phyloP scores from a whole-genome alignment of 2,113 vertebrate species.

The Plecturocebus donacophilus region DNA sequence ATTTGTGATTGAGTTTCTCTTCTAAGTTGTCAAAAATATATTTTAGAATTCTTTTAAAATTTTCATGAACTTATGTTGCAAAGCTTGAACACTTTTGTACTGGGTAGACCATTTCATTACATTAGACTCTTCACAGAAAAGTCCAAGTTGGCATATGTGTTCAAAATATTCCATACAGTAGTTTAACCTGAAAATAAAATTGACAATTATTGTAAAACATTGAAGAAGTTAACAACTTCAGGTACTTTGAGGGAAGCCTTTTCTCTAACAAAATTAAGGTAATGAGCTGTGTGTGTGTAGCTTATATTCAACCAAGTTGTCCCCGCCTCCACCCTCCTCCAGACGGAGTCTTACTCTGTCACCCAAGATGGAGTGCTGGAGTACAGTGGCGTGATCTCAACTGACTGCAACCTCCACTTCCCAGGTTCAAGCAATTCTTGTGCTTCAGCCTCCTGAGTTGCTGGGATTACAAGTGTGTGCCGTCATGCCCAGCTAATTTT shows the following conservation, averaged over 20 bases:
- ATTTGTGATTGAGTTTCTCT: neutral
- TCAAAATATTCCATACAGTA: neutral
- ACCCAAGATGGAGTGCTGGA: neutral
- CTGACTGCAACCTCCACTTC: too few relatives aligned
- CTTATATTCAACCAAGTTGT: neutral
- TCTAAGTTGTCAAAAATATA: neutral
- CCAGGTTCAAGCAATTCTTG: neutral
- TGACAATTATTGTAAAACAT: neutral
- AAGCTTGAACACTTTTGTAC: neutral
- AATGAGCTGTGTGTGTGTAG: neutral
- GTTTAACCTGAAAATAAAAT: neutral
- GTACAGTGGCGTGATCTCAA: too few relatives aligned
- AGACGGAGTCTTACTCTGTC: neutral
- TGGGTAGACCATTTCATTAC: neutral
- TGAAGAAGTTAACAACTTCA: neutral
- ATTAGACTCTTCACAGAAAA: neutral
- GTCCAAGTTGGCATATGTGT: neutral
- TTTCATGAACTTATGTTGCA: neutral
- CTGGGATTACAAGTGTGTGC: too few relatives aligned
- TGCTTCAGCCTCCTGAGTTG: neutral
- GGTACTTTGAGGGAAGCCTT: neutral
- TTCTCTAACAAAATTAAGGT: neutral
- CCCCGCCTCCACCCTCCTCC: too few relatives aligned
- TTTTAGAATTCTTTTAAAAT: neutral
- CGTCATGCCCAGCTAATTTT: too few relatives aligned